phyloP scores from a whole-genome alignment of 2,113 vertebrate genomes.

The Melanerpes formicivorus region DNA sequence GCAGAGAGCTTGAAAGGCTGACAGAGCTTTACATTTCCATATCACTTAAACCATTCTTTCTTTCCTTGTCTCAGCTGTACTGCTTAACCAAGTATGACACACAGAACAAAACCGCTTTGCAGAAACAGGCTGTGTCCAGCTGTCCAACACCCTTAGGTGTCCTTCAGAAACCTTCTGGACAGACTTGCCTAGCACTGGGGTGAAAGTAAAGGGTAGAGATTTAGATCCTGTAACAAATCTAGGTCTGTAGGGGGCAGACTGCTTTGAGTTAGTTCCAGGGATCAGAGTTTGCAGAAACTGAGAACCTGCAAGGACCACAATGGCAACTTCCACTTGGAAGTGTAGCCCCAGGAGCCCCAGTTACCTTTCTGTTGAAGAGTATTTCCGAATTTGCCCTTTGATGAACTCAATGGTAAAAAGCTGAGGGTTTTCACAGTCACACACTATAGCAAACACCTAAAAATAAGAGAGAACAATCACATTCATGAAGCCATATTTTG shows the following conservation, averaged over 20 bases:
- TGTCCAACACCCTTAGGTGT: rapidly evolving
- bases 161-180: not conserved
- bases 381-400: conserved; percentile 94
- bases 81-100: not conserved
- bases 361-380: conserved; percentile 97
- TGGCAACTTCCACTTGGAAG: not conserved
- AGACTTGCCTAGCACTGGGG: not conserved
- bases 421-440: conserved; percentile 95
- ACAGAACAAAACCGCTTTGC: not conserved
- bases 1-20: not conserved
- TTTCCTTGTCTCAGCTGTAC: not conserved
- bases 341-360: not conserved
- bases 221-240: not conserved
- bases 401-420: conserved; percentile 97
- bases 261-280: not conserved
- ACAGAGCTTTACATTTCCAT: not conserved
- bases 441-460: conserved; percentile 96
- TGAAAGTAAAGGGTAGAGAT: not conserved
- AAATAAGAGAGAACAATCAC: not conserved
- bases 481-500: not conserved
- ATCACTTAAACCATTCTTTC: not conserved
- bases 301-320: not conserved
- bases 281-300: not conserved
- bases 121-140: not conserved
- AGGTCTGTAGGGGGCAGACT: not conserved